These are phyloP conservation scores for Marasmarcha lunaedactyla DNA, from an alignment of 2,888 invertebrate genomes.

Conservation along the genomic window DNA sequence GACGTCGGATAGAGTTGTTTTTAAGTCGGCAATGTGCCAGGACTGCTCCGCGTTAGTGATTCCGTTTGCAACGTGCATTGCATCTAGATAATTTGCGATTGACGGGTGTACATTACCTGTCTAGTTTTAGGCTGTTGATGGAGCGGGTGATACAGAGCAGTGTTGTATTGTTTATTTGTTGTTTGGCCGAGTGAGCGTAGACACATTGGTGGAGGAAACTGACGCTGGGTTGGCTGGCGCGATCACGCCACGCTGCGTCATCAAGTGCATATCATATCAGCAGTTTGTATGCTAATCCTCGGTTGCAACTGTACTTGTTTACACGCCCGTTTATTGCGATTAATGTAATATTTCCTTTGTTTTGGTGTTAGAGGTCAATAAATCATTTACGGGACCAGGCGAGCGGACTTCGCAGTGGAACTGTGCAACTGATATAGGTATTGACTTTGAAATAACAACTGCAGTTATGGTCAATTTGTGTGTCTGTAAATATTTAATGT, in stretches of 20 bases:
- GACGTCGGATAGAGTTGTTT: background rate
- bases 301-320: background rate
- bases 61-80: background rate
- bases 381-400: no score
- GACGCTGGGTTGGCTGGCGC: constrained; percentile 1
- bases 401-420: no score
- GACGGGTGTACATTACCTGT: background rate
- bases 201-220: background rate
- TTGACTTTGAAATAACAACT: no score
- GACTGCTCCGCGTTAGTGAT: background rate
- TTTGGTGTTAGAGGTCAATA: no score
- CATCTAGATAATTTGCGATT: no score
- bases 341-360: no score
- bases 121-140: background rate
- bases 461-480: no score
- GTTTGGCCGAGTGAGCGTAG: background rate
- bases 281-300: background rate
- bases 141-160: background rate
- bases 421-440: no score
- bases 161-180: background rate
- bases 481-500: no score
- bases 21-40: background rate
- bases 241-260: constrained; percentile 1
- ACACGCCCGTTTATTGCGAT: background rate
- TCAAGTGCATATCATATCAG: background rate